Percentiles rank a stretch among this genome's conserved stretches.
Evolutionary conservation across 2,797 vertebrate species (phyloP).

Genomic region (Crypturellus tataupa): DNA sequence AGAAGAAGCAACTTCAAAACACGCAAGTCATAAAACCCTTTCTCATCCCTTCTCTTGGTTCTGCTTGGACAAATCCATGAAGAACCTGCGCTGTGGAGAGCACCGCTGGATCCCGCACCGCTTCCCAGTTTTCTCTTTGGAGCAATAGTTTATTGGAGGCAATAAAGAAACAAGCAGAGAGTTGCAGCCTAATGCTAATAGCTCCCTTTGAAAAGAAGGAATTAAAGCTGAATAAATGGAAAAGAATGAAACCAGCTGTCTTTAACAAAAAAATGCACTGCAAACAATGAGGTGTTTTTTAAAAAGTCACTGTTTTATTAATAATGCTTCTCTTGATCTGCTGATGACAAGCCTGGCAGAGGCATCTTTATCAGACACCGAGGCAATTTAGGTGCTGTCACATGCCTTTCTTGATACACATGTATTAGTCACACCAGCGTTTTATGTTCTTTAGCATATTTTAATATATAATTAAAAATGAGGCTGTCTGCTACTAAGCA

Average conservation of each 20-base stretch:
- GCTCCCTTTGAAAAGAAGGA: not conserved
- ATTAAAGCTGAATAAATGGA: constrained; percentile 20
- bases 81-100: not conserved
- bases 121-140: not conserved
- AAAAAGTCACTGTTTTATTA: constrained; percentile 76
- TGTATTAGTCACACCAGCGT: constrained; percentile 78
- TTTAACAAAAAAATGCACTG: constrained; percentile 16
- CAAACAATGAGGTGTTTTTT: constrained; percentile 76
- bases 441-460: constrained; percentile 81
- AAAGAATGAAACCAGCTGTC: constrained; percentile 49
- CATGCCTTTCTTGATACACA: constrained; percentile 78
- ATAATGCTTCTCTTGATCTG: constrained; percentile 75
- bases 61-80: not conserved
- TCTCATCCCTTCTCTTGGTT: not conserved
- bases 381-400: constrained; percentile 81
- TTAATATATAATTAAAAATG: constrained; percentile 84
- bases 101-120: accelerated
- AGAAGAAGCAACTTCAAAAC: not conserved
- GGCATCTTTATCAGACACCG: constrained; percentile 76
- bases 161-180: not conserved
- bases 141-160: not conserved
- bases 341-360: constrained; percentile 76
- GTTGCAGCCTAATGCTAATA: not conserved
- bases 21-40: not conserved
- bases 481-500: constrained; percentile 83